phyloP scores from a whole-genome alignment of 92 coral and sea anemone species.

The Umimayanthus kanabou region DNA sequence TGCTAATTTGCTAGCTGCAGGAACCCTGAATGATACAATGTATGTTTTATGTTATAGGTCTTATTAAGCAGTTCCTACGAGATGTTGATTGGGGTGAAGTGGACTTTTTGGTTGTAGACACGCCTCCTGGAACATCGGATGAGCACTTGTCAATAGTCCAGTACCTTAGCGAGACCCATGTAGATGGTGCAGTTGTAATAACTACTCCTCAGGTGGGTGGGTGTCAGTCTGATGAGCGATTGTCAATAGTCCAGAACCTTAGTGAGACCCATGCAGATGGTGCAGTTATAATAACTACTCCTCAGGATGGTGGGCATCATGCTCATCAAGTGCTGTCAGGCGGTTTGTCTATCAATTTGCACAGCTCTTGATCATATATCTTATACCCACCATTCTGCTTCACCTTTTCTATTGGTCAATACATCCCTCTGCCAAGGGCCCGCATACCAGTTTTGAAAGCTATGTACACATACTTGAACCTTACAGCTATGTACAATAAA shows the following conservation, averaged over 20 bases:
- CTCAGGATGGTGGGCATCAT: slow-evolving; percentile 64
- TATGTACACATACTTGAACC: too few species aligned
- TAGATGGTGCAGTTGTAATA: slow-evolving; percentile 94
- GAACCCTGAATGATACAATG: too few species aligned
- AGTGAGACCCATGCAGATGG: slow-evolving; percentile 82
- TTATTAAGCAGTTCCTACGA: slow-evolving; percentile 94
- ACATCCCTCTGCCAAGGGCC: not conserved
- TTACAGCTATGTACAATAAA: too few species aligned
- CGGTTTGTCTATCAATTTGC: not conserved
- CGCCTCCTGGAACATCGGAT: slow-evolving; percentile 99
- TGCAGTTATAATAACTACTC: slow-evolving; percentile 94
- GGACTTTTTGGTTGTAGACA: slow-evolving; percentile 91
- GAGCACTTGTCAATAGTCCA: slow-evolving; percentile 97
- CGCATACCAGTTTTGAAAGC: not conserved
- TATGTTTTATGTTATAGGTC: slow-evolving; percentile 45
- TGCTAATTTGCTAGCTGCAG: too few species aligned
- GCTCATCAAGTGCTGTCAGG: not conserved
- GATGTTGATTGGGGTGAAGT: slow-evolving; percentile 99
- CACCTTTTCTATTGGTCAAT: not conserved
- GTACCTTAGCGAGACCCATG: slow-evolving; percentile 73
- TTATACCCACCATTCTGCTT: not conserved
- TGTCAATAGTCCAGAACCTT: slow-evolving; percentile 95
- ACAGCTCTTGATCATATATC: not conserved
- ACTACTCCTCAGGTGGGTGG: slow-evolving; percentile 91
- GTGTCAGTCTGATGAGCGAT: slow-evolving; percentile 84